Base-by-base conservation (phyloP, 2,113 vertebrate species). In the Callipepla squamata region DNA sequence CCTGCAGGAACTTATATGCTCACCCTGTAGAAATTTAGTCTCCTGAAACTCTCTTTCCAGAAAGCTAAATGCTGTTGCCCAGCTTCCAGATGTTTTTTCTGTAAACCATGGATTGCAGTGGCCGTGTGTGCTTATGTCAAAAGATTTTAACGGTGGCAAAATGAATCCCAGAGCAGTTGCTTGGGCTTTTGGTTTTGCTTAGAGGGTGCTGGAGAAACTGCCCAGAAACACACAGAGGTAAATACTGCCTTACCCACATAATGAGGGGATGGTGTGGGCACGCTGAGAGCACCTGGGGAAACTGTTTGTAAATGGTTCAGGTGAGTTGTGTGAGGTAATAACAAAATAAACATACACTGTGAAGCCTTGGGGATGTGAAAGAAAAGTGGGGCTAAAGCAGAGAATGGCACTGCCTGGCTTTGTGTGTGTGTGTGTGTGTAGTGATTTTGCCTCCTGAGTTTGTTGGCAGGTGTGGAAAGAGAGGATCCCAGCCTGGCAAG, bases 401-500 rank as follows among this genome's bases (percentile, higher is more conserved):
- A 30, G 57, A 82, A 28, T 0, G 14, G 58, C 15, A 7, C 40
- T 48, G 75, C 17, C 28, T 62, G 84, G 57, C 73, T 69, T 72
- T 63, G 26, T 40, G 40, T 42, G 80, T 55, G 70, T 42, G 80
- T 55, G 73, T 3, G 5, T 8, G 9, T 0, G 32, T 22, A 28
- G 7, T 66, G 75, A 69, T 77, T 94, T 80, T 87, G 44, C 84
- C 50, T 89, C 86, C 30, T 53, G 62, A 81, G 95, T 84, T 66
- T 89, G 30, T 84, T 94, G 85, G 91, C 95, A 93, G 93, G 89
- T 90, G 23, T 47, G 89, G 93, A 96, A 88, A 92, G 76, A 70
- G 87, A 48, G 28, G 89, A 94, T 96, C 93, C 79, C 72, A 92
- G 93, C 36, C 87, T 80, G 92, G 88, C 81, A 88, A 97, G 95